Conservation (phyloP, 2,113 vertebrate species). For the Pterocles orientalis region DNA sequence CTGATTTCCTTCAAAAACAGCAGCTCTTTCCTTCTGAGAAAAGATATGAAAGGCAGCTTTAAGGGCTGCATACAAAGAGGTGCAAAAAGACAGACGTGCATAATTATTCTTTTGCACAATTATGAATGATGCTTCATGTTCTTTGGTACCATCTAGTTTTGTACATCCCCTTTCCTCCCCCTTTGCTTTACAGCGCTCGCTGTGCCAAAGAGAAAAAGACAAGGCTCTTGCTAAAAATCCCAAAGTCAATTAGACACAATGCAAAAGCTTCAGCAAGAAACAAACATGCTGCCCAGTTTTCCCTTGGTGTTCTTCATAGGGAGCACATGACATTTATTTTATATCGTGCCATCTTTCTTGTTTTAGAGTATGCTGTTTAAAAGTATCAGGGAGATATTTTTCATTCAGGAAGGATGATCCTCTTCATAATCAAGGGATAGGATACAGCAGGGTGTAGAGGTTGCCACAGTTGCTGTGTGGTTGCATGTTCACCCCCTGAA, state of each 20-base stretch:
- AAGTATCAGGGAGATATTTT: background rate
- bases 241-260: background rate
- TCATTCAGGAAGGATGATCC: background rate
- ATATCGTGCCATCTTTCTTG: background rate
- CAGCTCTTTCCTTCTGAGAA: background rate
- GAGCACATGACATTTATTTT: background rate
- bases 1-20: constrained; percentile 9
- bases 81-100: background rate
- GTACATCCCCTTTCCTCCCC: background rate
- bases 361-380: background rate
- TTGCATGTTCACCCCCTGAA: background rate
- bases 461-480: background rate
- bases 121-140: background rate
- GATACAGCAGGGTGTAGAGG: background rate
- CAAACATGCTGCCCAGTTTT: background rate
- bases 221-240: background rate
- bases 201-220: background rate
- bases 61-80: constrained; percentile 23
- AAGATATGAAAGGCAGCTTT: background rate
- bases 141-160: background rate
- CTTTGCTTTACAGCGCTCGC: background rate
- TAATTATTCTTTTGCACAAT: background rate
- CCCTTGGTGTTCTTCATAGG: background rate
- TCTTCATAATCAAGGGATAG: background rate
- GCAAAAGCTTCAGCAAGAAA: background rate